Conservation (phyloP, 2,888 invertebrate genomes). For the Drosophila anomalata region DNA sequence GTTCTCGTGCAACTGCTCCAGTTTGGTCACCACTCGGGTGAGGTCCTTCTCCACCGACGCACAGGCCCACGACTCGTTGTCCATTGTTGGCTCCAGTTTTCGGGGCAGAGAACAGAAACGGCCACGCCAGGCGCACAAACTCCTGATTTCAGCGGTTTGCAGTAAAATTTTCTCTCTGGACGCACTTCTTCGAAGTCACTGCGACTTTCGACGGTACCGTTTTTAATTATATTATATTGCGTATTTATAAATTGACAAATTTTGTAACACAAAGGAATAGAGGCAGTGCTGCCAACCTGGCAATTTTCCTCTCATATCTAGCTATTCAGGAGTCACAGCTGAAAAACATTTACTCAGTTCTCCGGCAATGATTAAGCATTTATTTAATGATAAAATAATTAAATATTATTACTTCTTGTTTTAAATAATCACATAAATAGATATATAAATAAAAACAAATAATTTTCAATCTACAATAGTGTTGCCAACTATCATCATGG, state of each 20-base stretch:
- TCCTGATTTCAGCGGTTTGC: neutral
- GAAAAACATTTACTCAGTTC: too few relatives aligned
- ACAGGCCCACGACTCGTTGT: constrained; percentile 83
- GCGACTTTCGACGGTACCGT: neutral
- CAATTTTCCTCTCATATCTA: neutral
- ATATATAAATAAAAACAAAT: too few relatives aligned
- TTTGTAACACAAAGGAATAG: constrained; percentile 58
- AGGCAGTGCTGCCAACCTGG: constrained; percentile 2
- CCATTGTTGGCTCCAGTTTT: constrained; percentile 55
- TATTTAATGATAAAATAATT: too few relatives aligned
- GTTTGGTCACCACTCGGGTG: constrained; percentile 82
- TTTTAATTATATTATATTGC: constrained; percentile 35
- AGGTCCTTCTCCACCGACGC: constrained; percentile 83
- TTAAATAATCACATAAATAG: too few relatives aligned
- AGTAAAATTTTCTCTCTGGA: constrained; percentile 6
- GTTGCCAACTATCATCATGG: neutral
- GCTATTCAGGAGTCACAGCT: neutral
- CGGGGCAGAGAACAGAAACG: constrained; percentile 12
- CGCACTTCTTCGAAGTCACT: neutral
- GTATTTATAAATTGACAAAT: constrained; percentile 49
- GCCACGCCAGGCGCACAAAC: constrained; percentile 24
- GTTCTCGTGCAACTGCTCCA: constrained; percentile 82
- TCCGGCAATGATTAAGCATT: too few relatives aligned
- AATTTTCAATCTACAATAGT: too few relatives aligned
- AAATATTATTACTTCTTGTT: too few relatives aligned